A percentile compares a stretch with the other conserved stretches of the same genome.
Conservation (phyloP, 2,797 vertebrate species). For the Tokudaia muenninki region DNA sequence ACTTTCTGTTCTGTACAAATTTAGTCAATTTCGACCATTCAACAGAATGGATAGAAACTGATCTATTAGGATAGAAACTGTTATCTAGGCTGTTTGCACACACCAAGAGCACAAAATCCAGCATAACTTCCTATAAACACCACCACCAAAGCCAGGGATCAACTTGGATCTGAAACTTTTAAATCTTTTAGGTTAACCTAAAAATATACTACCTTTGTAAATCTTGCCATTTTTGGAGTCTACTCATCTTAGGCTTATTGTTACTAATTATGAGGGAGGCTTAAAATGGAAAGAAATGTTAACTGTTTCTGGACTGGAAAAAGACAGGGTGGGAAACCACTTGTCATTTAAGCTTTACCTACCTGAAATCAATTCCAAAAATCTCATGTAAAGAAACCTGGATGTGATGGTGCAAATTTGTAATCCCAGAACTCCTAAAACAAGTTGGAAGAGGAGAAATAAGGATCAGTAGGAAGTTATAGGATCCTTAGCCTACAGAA, state of each 20-base stretch:
- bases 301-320: neutral
- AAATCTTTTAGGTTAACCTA: neutral
- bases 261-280: neutral
- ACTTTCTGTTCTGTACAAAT: neutral
- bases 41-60: neutral
- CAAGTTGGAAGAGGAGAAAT: neutral
- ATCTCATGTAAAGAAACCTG: neutral
- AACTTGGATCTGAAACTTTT: neutral
- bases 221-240: neutral
- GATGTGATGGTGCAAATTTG: neutral
- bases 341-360: neutral
- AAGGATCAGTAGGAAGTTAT: neutral
- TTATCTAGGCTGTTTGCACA: neutral
- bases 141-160: neutral
- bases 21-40: neutral
- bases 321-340: neutral
- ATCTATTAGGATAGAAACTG: neutral
- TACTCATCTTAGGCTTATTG: neutral
- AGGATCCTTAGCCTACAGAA: neutral
- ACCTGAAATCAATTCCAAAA: neutral
- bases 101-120: neutral
- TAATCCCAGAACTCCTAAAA: neutral
- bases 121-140: neutral
- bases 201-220: neutral
- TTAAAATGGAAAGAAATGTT: neutral